Evolutionary conservation across 2,113 vertebrate species (phyloP).

Genomic region (Macroglossus sobrinus): DNA sequence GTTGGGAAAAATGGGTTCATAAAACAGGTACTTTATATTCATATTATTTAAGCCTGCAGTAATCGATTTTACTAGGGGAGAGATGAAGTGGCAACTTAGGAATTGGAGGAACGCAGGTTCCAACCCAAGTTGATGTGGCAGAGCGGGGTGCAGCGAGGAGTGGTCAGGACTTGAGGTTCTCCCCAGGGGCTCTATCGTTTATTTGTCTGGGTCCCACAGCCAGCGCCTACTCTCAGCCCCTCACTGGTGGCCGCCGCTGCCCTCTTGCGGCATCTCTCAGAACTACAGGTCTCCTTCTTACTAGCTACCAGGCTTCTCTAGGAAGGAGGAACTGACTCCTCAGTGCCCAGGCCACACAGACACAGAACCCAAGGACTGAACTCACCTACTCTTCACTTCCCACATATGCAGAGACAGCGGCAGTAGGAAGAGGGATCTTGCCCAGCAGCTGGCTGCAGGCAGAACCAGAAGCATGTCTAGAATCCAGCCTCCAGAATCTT

Average conservation of each 20-base stretch:
- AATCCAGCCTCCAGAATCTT: no score
- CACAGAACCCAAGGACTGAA: not conserved
- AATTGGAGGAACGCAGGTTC: accelerated
- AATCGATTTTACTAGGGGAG: not conserved
- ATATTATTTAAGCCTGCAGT: not conserved
- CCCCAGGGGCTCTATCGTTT: accelerated
- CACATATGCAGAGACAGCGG: not conserved
- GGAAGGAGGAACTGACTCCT: accelerated
- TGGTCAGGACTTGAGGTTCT: accelerated
- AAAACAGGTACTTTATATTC: not conserved
- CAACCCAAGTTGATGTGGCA: accelerated
- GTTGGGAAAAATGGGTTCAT: not conserved
- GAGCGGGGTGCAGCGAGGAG: no score
- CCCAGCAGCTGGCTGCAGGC: not conserved
- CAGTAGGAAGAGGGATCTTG: no score
- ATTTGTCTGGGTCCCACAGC: accelerated
- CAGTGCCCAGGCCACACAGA: not conserved
- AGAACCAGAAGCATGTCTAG: not conserved
- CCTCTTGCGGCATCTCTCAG: not conserved
- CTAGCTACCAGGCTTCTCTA: accelerated
- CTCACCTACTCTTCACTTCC: not conserved
- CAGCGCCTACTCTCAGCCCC: accelerated
- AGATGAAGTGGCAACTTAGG: no score
- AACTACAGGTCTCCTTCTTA: not conserved
- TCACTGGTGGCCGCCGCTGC: not conserved